Evolutionary conservation across 2,888 invertebrate species (phyloP).

Genomic region (Caenorhabditis sp.): DNA sequence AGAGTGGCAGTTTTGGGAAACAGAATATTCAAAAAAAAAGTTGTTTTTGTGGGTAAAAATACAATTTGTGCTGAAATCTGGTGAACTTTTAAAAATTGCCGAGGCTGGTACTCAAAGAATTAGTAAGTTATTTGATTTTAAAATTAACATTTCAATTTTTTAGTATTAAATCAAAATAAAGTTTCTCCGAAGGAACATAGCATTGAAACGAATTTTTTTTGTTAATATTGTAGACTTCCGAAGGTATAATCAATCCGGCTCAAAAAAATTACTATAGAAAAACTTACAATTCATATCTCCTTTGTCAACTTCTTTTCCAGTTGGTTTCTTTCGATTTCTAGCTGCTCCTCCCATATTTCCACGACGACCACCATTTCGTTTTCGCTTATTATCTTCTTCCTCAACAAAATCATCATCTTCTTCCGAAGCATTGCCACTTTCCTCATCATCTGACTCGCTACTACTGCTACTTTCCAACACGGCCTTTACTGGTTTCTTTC

Average conservation of each 20-base stretch:
- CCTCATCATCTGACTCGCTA: neutral
- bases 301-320: slow-evolving; percentile 4
- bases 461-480: neutral
- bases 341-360: neutral
- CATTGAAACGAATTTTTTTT: no score
- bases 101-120: slow-evolving; percentile 1
- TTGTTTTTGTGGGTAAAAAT: no score
- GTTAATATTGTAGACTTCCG: no score
- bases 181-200: no score
- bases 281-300: slow-evolving; percentile 12
- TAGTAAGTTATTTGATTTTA: neutral
- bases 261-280: neutral
- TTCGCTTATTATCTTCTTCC: neutral
- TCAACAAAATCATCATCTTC: neutral
- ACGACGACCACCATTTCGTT: neutral
- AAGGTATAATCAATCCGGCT: no score
- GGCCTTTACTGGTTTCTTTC: slow-evolving; percentile 5
- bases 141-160: no score
- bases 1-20: no score
- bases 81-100: neutral
- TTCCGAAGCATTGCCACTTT: neutral
- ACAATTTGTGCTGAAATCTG: neutral
- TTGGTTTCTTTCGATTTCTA: slow-evolving; percentile 7
- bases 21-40: no score
- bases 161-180: no score